Evolutionary conservation across 2,888 invertebrate genomes (phyloP), one percentile per base, ranked within the genome.

Genomic region (Andrena haemorrhoa): DNA sequence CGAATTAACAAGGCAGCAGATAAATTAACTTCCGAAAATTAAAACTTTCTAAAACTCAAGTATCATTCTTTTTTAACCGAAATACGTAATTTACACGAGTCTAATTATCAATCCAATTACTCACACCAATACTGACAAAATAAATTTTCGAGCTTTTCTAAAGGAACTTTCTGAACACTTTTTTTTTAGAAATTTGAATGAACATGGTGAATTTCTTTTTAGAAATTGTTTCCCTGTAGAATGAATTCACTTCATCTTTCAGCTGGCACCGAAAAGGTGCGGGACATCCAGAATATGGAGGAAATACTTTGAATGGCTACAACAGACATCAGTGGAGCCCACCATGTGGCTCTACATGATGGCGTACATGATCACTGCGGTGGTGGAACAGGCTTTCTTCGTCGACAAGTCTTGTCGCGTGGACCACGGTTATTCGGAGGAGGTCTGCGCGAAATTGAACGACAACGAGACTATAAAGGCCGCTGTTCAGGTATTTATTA

Each of bases 301-400:
- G 23, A 91, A 89, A 81, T 88, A 86, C 31, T 87, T 88, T 2
- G 74, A 76, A 88, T 92, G 91, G 89, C 56, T 92, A n/a, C 86
- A 78, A 60, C 91, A 94, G 35, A 95, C 97, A 72, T 96, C 98
- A 0, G 97, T 98, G 29, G 98, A 98, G 91, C 98, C 98, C 0
- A 95, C 97, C 0, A 96, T 98, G 96, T 97, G 98, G 92, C 94
- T 98, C 1, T 98, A 98, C 92, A 98, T 98, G 97, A 96, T 98
- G 95, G 97, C 98, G 0, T 97, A 96, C 90, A 97, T 97, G 97
- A 95, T 96, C 69, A 98, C 97, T 2, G 96, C 95, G 78, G 97
- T 98, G 0, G 95, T 97, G 47, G 97, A 98, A 90, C 97, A 97
- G 92, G 96, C 96, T 35, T 97, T 97, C 90, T 97, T 97, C 91